Conservation (phyloP, 1,140 invertebrate genomes). For the Lucilia cuprina region DNA sequence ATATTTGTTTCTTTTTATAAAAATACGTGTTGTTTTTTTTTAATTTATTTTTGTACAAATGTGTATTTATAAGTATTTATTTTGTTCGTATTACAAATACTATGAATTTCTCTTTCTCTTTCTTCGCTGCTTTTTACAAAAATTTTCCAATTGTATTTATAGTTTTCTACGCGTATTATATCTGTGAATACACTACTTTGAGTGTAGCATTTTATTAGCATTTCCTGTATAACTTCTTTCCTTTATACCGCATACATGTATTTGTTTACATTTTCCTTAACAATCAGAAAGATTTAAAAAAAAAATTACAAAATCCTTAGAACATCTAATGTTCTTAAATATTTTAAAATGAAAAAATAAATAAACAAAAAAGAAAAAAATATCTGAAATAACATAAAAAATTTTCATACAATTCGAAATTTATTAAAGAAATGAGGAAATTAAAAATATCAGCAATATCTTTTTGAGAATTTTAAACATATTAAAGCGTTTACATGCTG, state of each 20-base stretch:
- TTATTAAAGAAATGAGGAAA: neutral
- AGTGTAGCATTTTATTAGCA: constrained; percentile 22
- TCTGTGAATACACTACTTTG: neutral
- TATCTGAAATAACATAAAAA: neutral
- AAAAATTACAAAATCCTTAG: neutral
- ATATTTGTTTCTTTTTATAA: neutral
- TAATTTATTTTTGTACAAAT: neutral
- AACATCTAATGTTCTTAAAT: neutral
- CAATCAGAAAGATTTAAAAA: neutral
- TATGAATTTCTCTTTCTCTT: neutral
- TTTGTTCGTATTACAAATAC: neutral
- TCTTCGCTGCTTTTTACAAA: neutral
- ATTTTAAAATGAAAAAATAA: neutral
- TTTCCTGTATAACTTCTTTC: constrained; percentile 12
- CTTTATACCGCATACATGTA: neutral
- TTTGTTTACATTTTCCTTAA: neutral
- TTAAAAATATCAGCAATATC: neutral
- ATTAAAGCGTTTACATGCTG: neutral
- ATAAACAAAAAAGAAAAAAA: neutral
- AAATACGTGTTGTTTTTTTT: constrained; percentile 3
- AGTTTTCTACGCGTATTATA: neutral
- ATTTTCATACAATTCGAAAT: too few relatives aligned
- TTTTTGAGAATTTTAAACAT: neutral
- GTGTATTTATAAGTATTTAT: constrained; percentile 6
- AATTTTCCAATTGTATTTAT: neutral